Conservation (phyloP, 2,113 vertebrate species). For the Labeo catla region DNA sequence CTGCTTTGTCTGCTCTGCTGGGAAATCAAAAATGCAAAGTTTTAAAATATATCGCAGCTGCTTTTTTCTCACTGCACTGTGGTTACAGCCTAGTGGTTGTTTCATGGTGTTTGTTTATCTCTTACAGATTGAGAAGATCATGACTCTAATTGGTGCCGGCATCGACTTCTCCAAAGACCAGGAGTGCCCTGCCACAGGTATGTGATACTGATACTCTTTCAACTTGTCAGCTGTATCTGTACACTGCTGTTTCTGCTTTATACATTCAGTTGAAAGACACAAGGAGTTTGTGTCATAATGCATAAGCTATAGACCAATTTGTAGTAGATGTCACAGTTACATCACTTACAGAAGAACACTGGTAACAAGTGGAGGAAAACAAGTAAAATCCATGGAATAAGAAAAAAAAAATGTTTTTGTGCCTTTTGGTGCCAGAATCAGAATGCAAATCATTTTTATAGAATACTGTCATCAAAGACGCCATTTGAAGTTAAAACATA, state of each 20-base stretch:
- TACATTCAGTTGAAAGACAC: background rate
- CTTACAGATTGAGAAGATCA: constrained; percentile 97
- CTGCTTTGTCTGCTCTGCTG: background rate
- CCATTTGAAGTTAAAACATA: too few species aligned
- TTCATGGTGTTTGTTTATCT: constrained; percentile 46
- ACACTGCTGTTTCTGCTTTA: background rate
- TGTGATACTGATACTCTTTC: background rate
- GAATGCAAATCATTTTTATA: too few species aligned
- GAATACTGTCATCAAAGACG: too few species aligned
- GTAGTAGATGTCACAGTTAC: too few species aligned
- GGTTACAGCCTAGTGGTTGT: background rate
- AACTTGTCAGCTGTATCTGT: background rate
- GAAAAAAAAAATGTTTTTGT: too few species aligned
- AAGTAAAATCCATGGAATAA: too few species aligned
- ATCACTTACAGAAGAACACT: too few species aligned
- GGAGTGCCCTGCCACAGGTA: constrained; percentile 88
- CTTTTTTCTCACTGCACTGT: background rate
- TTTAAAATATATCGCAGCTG: background rate
- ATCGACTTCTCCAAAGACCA: constrained; percentile 96
- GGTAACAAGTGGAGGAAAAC: too few species aligned
- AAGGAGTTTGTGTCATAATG: background rate
- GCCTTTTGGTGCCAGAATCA: too few species aligned
- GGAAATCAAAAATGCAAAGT: constrained; percentile 1
- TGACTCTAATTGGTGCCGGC: constrained; percentile 96
- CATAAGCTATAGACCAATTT: too few species aligned